Conservation (phyloP, 2,797 vertebrate species). For the Oryzias sinensis region DNA sequence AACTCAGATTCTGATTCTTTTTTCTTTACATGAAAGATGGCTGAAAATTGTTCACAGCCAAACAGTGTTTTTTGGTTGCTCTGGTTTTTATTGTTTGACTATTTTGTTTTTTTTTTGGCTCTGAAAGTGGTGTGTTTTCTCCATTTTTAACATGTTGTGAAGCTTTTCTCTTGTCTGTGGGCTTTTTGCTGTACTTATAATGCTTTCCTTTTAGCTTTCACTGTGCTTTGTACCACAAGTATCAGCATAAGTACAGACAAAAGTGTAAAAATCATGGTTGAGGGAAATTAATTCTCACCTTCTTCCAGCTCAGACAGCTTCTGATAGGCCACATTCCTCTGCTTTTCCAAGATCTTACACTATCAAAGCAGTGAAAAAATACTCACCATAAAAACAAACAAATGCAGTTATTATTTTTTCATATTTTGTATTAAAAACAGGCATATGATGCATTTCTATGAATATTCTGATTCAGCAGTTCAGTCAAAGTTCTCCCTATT, state of each 20-base stretch:
- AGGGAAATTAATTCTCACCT: constrained; percentile 54
- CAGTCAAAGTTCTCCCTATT: background rate
- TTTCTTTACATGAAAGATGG: too few relatives aligned
- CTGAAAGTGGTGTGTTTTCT: too few relatives aligned
- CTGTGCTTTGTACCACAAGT: too few relatives aligned
- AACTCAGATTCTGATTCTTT: too few relatives aligned
- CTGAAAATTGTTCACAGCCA: too few relatives aligned
- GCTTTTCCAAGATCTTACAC: constrained; percentile 55
- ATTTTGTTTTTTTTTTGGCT: too few relatives aligned
- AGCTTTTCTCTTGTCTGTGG: too few relatives aligned
- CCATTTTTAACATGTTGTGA: too few relatives aligned
- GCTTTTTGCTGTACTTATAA: too few relatives aligned
- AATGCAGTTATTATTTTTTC: constrained; percentile 6
- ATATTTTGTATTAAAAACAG: constrained; percentile 7
- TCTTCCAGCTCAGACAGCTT: constrained; percentile 73
- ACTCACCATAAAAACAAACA: background rate
- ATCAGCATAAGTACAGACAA: background rate
- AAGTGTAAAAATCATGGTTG: background rate
- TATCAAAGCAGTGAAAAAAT: constrained; percentile 30
- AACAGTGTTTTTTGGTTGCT: too few relatives aligned
- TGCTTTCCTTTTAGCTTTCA: too few relatives aligned
- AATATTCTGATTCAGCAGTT: constrained; percentile 10
- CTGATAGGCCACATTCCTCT: constrained; percentile 65
- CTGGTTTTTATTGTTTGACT: too few relatives aligned
- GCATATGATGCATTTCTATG: background rate